A percentile compares a stretch with the other conserved stretches of the same genome.
Conservation (phyloP, 1,140 invertebrate species). For the Formica selysi region DNA sequence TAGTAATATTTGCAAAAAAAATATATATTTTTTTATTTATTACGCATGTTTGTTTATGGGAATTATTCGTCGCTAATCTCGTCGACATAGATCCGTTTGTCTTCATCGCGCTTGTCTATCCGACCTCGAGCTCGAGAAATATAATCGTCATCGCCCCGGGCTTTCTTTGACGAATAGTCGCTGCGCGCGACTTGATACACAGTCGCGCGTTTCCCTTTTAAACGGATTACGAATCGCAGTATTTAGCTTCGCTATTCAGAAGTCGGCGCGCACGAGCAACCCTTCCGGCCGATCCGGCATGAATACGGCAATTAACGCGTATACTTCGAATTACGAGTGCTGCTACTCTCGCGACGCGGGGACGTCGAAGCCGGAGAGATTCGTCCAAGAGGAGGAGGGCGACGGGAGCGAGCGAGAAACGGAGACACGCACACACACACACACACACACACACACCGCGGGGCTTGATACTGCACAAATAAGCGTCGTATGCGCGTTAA, state of each 20-base stretch:
- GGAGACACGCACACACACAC: not conserved
- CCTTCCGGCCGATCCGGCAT: constrained; percentile 80
- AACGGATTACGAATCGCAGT: constrained; percentile 82
- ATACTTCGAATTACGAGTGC: constrained; percentile 80
- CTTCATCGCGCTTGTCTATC: not conserved
- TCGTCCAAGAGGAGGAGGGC: constrained; percentile 16
- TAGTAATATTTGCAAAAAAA: not conserved
- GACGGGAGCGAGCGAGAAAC: constrained; percentile 36
- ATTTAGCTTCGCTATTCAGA: constrained; percentile 85
- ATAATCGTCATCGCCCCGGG: not conserved
- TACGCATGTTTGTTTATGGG: not conserved
- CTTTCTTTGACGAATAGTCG: constrained; percentile 71
- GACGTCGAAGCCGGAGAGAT: constrained; percentile 28
- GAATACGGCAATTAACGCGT: constrained; percentile 84
- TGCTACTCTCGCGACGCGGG: constrained; percentile 59
- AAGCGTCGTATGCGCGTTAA: constrained; percentile 75
- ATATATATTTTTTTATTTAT: not conserved
- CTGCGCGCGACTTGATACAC: constrained; percentile 66
- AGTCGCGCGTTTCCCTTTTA: constrained; percentile 71
- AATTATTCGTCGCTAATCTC: not conserved
- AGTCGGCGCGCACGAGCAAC: constrained; percentile 78
- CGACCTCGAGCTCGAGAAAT: not conserved
- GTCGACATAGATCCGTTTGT: constrained; percentile 6
- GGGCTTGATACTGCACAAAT: constrained; percentile 68
- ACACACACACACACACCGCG: not conserved